phyloP scores from a whole-genome alignment of 2,113 vertebrate species.

The Spermophilus dauricus region DNA sequence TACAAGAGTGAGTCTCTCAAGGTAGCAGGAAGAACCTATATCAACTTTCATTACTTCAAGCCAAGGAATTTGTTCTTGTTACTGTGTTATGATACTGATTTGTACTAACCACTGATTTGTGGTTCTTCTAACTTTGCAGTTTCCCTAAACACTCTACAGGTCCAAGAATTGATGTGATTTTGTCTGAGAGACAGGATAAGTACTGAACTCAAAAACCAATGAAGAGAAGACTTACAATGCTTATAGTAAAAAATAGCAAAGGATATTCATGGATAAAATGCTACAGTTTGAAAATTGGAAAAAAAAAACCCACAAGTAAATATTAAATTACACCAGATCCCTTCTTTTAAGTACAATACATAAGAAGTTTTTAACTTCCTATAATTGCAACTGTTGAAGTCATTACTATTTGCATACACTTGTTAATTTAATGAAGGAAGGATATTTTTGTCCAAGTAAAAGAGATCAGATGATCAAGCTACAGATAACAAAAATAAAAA shows the following conservation, averaged over 20 bases:
- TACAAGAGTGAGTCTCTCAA: neutral
- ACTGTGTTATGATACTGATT: neutral
- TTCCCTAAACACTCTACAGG: neutral
- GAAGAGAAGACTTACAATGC: neutral
- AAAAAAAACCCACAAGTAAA: neutral
- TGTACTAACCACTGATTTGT: neutral
- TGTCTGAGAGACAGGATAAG: neutral
- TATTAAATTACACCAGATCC: neutral
- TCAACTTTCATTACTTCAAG: neutral
- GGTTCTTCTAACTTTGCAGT: neutral
- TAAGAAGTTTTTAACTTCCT: neutral
- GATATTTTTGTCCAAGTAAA: neutral
- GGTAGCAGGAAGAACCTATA: neutral
- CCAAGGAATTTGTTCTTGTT: neutral
- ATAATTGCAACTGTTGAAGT: neutral
- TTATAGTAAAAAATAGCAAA: constrained; percentile 16
- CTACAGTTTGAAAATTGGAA: neutral
- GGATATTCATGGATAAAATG: neutral
- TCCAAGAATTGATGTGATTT: neutral
- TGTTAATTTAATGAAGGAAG: neutral
- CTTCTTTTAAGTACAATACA: neutral
- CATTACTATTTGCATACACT: neutral
- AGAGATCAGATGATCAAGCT: neutral
- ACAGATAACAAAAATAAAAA: neutral
- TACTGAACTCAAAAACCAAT: neutral